phyloP scores from a whole-genome alignment of 2,797 vertebrate genomes.

The Amblyopsis hoosieri region DNA sequence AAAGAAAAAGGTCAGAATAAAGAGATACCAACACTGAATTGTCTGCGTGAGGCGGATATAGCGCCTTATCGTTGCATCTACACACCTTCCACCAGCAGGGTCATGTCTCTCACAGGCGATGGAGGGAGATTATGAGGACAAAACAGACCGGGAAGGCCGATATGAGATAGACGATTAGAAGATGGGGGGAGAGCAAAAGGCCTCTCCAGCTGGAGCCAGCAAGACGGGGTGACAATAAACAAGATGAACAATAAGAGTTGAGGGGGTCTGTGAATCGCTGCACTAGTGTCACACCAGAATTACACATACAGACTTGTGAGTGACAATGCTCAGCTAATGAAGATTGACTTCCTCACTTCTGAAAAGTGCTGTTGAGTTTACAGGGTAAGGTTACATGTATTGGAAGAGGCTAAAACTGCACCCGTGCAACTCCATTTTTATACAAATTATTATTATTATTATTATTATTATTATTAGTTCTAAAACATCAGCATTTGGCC shows the following conservation, averaged over 20 bases:
- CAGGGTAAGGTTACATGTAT: no score
- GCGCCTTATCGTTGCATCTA: slow-evolving; percentile 21
- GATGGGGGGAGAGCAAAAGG: slow-evolving; percentile 11
- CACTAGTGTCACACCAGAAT: no score
- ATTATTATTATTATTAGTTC: no score
- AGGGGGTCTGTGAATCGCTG: neutral
- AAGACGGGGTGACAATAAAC: neutral
- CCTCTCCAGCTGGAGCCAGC: neutral
- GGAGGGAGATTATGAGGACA: slow-evolving; percentile 21
- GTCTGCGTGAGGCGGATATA: no score
- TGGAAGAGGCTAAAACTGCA: no score
- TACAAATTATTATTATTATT: no score
- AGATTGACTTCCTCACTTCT: no score
- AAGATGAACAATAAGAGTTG: neutral
- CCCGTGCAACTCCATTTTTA: no score
- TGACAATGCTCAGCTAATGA: no score
- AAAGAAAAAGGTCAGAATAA: slow-evolving; percentile 17
- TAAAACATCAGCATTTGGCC: no score
- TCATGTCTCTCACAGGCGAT: slow-evolving; percentile 37
- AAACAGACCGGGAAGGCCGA: slow-evolving; percentile 9
- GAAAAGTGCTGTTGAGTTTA: no score
- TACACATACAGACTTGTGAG: no score
- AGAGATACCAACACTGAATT: slow-evolving; percentile 10
- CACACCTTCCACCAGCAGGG: slow-evolving; percentile 24
- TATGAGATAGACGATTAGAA: slow-evolving; percentile 18